Evolutionary conservation across 2,888 invertebrate genomes (phyloP).

Genomic region (Agrenia bidenticulata): DNA sequence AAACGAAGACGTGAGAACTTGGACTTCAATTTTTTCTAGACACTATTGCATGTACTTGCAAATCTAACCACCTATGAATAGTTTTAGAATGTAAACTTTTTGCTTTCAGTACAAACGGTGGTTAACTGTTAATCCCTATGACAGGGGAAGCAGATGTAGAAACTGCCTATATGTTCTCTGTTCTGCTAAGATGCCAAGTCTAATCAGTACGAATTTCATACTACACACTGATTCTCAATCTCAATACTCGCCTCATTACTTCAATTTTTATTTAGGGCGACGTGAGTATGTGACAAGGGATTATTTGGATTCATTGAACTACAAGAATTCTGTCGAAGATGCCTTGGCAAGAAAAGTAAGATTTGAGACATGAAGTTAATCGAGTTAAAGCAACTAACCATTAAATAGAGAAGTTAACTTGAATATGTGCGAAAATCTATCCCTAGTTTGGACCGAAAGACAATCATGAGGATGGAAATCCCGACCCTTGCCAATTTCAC

Average conservation of each 20-base stretch:
- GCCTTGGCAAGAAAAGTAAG: slow-evolving; percentile 9
- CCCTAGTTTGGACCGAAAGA: too few relatives aligned
- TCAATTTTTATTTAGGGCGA: background rate
- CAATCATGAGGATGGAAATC: too few relatives aligned
- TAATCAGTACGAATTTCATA: slow-evolving; percentile 9
- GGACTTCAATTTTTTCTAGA: background rate
- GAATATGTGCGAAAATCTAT: too few relatives aligned
- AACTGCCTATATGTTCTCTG: slow-evolving; percentile 7
- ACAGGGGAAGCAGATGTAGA: slow-evolving; percentile 5
- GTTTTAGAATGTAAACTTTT: too few relatives aligned
- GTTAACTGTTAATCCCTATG: background rate
- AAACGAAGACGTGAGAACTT: slow-evolving; percentile 18
- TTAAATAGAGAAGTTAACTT: too few relatives aligned
- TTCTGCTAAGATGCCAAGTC: slow-evolving; percentile 3
- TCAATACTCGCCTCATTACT: background rate
- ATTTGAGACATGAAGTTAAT: background rate
- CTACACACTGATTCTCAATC: background rate
- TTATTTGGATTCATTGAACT: background rate
- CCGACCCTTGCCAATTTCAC: too few relatives aligned
- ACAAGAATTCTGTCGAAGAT: background rate
- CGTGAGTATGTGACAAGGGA: slow-evolving; percentile 1
- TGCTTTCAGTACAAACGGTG: background rate
- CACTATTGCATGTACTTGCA: background rate
- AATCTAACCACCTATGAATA: background rate
- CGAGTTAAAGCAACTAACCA: too few relatives aligned